phyloP scores from a whole-genome alignment of 2,888 invertebrate genomes.

The Brachypalpus laphriformis region DNA sequence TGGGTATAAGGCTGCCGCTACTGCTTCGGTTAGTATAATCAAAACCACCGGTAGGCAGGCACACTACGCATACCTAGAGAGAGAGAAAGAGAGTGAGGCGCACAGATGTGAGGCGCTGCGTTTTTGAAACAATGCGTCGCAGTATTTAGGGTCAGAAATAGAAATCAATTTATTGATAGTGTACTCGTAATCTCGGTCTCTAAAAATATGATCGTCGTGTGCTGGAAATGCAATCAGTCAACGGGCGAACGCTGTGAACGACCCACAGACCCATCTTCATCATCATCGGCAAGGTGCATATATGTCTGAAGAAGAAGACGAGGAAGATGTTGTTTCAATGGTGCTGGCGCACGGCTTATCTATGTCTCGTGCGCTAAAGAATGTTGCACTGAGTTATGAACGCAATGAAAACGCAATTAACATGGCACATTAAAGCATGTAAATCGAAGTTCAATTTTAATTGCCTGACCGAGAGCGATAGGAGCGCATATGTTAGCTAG shows the following conservation, averaged over 20 bases:
- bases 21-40: neutral
- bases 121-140: neutral
- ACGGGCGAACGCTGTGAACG: neutral
- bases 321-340: neutral
- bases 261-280: conserved; percentile 2
- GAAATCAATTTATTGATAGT: conserved; percentile 11
- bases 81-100: too few species aligned
- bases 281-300: too few species aligned
- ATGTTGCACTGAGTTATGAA: conserved; percentile 34
- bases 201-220: conserved; percentile 30
- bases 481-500: conserved; percentile 50
- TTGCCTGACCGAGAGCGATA: conserved; percentile 50
- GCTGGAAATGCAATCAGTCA: conserved; percentile 10
- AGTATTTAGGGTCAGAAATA: conserved; percentile 16
- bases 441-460: conserved; percentile 65
- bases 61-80: neutral
- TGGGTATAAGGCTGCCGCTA: neutral
- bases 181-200: conserved; percentile 38
- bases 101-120: neutral
- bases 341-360: conserved; percentile 35
- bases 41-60: conserved; percentile 1
- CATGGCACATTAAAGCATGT: conserved; percentile 59
- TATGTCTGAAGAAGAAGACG: neutral
- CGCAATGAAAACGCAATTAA: conserved; percentile 48
- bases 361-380: conserved; percentile 49